Evolutionary conservation across 1,140 invertebrate species (phyloP).

Genomic region (Ceratina australensis): DNA sequence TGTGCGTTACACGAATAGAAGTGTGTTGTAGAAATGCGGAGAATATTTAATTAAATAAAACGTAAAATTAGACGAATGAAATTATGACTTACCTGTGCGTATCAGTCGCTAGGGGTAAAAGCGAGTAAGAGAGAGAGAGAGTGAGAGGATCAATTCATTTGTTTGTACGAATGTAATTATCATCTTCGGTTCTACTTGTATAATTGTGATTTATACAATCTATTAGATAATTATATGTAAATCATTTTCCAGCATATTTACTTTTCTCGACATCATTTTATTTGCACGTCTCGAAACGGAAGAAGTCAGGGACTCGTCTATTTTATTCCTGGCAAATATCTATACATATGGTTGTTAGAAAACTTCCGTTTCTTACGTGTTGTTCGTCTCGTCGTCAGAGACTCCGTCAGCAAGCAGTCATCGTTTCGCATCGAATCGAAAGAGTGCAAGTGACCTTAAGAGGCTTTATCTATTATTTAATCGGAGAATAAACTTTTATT

Average conservation of each 20-base stretch:
- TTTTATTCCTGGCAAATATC: constrained; percentile 6
- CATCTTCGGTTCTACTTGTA: constrained; percentile 17
- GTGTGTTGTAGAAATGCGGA: constrained; percentile 77
- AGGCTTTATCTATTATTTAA: background rate
- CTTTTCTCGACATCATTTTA: background rate
- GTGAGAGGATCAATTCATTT: constrained; percentile 1
- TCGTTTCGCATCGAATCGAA: background rate
- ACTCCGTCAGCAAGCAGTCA: background rate
- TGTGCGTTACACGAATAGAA: constrained; percentile 72
- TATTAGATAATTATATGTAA: constrained; percentile 36
- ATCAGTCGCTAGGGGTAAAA: constrained; percentile 8
- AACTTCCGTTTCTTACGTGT: constrained; percentile 11
- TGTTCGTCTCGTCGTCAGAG: constrained; percentile 7
- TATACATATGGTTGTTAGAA: constrained; percentile 6
- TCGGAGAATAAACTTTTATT: too few species aligned
- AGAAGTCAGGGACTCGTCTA: too few species aligned
- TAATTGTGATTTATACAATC: constrained; percentile 40
- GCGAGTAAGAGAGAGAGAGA: background rate
- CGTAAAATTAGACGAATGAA: constrained; percentile 70
- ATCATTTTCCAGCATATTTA: constrained; percentile 12
- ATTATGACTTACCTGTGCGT: constrained; percentile 55
- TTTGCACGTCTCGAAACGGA: too few species aligned
- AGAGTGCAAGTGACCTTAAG: constrained; percentile 25
- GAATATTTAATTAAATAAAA: constrained; percentile 79
- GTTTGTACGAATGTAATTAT: constrained; percentile 30